Evolutionary conservation across 1,140 invertebrate genomes (phyloP), one percentile per base, ranked within the genome.

Genomic region (Mesaphorura yosii): DNA sequence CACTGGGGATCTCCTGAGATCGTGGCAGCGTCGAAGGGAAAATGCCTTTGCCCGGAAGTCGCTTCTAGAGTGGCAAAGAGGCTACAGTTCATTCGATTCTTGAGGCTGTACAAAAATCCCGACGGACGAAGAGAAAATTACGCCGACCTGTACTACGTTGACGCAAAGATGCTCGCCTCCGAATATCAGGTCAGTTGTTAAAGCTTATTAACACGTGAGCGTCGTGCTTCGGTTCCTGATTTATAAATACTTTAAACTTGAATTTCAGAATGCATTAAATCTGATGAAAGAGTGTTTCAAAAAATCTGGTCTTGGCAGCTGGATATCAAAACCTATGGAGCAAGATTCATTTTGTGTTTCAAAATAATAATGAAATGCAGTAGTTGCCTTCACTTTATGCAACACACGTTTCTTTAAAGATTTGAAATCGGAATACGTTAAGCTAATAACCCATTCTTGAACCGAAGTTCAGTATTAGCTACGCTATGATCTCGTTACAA

Each of bases 311-410:
- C 55, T 52, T n/a, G 61, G 61, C 0, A 42, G 20, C 0, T 63
- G 61, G 61, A 59, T 63, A 40, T 51, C 51, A 0, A 63, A 63
- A 23, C 61, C 61, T 6, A 34, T 55, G 14, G 61, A 63, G 45
- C 38, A 49, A 31, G 61, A 63, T 22, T 44, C 44, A 19, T 28
- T 63, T 59, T 42, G 46, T 38, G 17, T 51, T 57, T 1, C 12
- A 23, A 48, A 37, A 17, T 37, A 37, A 37, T 12, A 37, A 37
- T 37, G 34, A 37, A 37, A 37, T 17, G 34, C 12, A 37, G 34
- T 37, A 37, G 17, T 37, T 12, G 17, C 34, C 12, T 37, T 17
- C 34, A 12, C 34, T 17, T 12, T 37, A 12, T 37, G 17, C 34
- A 17, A n/a, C n/a, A n/a, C n/a, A n/a, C n/a, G n/a, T n/a, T n/a